Percentiles rank a stretch among this genome's conserved stretches.
Conservation (phyloP, 2,888 invertebrate species). For the Stenchaetothrips biformis region DNA sequence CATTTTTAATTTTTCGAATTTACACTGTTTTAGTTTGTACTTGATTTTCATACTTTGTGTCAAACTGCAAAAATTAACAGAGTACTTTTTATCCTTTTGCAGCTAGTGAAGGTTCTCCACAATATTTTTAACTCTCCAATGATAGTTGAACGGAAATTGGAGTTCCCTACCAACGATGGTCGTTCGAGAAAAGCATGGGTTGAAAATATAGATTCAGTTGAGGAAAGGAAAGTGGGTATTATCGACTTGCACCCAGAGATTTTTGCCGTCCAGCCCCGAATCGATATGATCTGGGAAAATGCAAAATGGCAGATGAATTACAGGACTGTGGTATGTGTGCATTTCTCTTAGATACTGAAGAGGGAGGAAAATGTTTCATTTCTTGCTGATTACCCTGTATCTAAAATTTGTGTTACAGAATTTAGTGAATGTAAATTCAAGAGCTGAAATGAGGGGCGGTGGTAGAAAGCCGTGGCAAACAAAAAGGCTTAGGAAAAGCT, state of each 20-base stretch:
- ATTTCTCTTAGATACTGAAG: background rate
- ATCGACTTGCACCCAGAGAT: constrained; percentile 85
- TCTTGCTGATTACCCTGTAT: background rate
- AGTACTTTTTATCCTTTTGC: no score
- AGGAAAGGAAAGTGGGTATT: constrained; percentile 74
- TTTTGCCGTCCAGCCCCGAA: constrained; percentile 74
- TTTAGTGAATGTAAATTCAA: constrained; percentile 69
- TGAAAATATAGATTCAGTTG: constrained; percentile 70
- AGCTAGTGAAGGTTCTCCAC: no score
- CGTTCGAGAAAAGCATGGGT: constrained; percentile 78
- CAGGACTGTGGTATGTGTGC: constrained; percentile 61
- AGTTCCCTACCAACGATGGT: constrained; percentile 45
- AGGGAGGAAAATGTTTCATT: background rate
- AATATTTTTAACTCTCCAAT: background rate
- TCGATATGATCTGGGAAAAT: constrained; percentile 84
- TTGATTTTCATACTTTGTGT: background rate
- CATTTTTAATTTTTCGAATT: background rate
- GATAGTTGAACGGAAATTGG: constrained; percentile 29
- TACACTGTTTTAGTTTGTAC: background rate
- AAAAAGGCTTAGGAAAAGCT: constrained; percentile 86
- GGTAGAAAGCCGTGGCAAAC: constrained; percentile 95
- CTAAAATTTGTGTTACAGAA: constrained; percentile 47
- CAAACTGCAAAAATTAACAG: no score
- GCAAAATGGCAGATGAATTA: constrained; percentile 80
- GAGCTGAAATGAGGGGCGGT: constrained; percentile 84